These are phyloP conservation scores for Martes martes DNA, from an alignment of 2,113 vertebrate species.

Conservation along the genomic window DNA sequence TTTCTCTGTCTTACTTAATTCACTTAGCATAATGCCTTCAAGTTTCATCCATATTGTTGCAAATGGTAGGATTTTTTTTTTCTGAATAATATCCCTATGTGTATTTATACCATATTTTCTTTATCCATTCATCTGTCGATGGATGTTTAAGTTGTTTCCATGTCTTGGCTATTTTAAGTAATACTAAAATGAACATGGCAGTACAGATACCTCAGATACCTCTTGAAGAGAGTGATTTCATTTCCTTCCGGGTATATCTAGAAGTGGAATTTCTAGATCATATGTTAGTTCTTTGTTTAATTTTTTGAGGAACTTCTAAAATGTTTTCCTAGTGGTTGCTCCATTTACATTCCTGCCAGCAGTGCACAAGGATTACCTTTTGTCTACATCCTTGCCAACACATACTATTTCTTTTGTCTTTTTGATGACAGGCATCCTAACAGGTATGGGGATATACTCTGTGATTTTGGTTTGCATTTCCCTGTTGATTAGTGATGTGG, in stretches of 20 bases:
- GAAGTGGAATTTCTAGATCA: background rate
- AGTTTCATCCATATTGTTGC: background rate
- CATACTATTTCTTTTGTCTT: background rate
- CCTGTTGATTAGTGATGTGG: background rate
- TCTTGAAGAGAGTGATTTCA: background rate
- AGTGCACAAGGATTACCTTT: background rate
- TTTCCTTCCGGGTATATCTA: background rate
- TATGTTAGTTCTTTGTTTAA: background rate
- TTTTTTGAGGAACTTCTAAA: background rate
- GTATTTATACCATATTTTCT: background rate
- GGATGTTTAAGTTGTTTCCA: background rate
- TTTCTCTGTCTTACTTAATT: background rate
- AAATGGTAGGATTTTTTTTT: background rate
- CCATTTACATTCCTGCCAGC: background rate
- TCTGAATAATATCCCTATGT: background rate
- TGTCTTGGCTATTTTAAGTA: background rate
- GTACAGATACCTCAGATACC: background rate
- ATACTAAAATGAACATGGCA: background rate
- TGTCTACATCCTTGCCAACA: background rate
- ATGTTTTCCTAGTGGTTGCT: background rate
- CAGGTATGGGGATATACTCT: background rate
- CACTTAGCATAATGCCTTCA: background rate
- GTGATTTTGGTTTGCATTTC: slow-evolving; percentile 6
- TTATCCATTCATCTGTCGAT: background rate
- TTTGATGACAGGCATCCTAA: background rate